Percentiles rank a stretch among this genome's conserved stretches.
Conservation (phyloP, 2,113 vertebrate species). For the Baryphthengus martii region DNA sequence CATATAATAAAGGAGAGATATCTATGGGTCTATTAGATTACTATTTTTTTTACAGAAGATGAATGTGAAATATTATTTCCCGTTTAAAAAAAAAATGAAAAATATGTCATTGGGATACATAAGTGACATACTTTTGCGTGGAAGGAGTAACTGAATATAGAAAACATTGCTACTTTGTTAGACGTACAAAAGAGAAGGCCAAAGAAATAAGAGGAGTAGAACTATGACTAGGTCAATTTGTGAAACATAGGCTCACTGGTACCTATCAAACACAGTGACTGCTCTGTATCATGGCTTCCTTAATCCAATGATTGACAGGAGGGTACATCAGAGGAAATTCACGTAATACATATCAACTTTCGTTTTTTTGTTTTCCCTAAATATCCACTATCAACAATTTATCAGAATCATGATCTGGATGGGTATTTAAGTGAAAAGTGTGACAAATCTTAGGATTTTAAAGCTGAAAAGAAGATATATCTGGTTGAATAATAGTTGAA, state of each 20-base stretch:
- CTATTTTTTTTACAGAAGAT: neutral
- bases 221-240: neutral
- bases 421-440: neutral
- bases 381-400: neutral
- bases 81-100: neutral
- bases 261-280: neutral
- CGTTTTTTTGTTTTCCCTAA: neutral
- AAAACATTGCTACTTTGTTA: neutral
- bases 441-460: neutral
- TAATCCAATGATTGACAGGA: neutral
- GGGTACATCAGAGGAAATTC: neutral
- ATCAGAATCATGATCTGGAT: neutral
- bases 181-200: neutral
- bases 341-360: fast-evolving
- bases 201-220: neutral
- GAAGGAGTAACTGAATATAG: neutral
- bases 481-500: neutral
- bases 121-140: neutral
- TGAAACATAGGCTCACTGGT: neutral
- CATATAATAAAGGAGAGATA: neutral
- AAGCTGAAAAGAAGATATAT: neutral
- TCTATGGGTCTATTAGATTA: neutral
- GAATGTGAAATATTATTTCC: neutral
- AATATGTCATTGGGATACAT: neutral
- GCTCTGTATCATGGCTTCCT: neutral